Evolutionary conservation across 2,113 vertebrate species (phyloP), one percentile per base, ranked within the genome.

Genomic region (Cyprinodon variegatus): DNA sequence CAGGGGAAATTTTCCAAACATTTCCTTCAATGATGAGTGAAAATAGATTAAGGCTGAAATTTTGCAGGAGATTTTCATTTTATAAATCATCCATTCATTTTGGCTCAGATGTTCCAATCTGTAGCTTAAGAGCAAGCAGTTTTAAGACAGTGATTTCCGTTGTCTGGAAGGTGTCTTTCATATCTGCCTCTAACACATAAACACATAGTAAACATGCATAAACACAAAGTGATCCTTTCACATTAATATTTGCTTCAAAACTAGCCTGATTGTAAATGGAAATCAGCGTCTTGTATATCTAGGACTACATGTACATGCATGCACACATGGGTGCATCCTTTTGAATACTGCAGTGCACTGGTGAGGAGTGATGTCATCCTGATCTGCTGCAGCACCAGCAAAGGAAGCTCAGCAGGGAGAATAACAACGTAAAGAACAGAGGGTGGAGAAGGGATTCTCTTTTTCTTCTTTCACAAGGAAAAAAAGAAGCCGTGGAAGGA

Each of bases 361-460:
- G 83, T 65, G 48, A 77, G 70, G 57, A 78, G 81, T 94, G 93
- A 94, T 91, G 94, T 94, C 92, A 94, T 93, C 77, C 83, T 77
- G 88, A n/a, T 91, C 92, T 93, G 90, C 92, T 90, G 93, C 92
- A 89, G 91, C 87, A 73, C 66, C 81, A 73, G 83, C 79, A 77
- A 83, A 86, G 84, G 68, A 83, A 74, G 83, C 80, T 40, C 73
- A 72, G 66, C 41, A 65, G 74, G 22, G 41, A 82, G 40, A 67
- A 36, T 17, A 59, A 13, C 43, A 2, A 41, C 4, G 17, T 66
- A 77, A 72, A 45, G 74, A n/a, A 40, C 36, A 53, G 46, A 9
- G 68, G 73, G 69, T 65, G 59, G 73, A 66, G 41, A 17, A 41
- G 64, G 61, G 69, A 57, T 29, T 29, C 29, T 29, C 29, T 29